Evolutionary conservation across 2,888 invertebrate species (phyloP).

Genomic region (Mesoligia furuncula): DNA sequence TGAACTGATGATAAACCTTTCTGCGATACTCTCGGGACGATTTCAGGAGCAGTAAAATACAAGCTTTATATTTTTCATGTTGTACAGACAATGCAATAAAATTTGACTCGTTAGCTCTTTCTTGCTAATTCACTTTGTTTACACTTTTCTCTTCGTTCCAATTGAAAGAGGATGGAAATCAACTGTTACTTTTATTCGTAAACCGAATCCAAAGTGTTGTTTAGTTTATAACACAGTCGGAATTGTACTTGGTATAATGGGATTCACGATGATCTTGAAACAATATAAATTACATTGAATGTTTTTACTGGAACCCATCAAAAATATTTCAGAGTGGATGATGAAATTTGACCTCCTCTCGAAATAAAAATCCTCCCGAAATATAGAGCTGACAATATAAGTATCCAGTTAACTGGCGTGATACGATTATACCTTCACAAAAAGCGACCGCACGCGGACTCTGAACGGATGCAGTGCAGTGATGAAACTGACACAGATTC

Average conservation of each 20-base stretch:
- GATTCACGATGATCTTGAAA: slow-evolving; percentile 8
- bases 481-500: slow-evolving; percentile 91
- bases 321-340: slow-evolving; percentile 9
- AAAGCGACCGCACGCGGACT: slow-evolving; percentile 79
- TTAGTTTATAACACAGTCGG: not conserved
- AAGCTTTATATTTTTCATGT: slow-evolving; percentile 10
- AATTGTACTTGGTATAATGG: slow-evolving; percentile 4
- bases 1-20: slow-evolving; percentile 3
- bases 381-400: slow-evolving; percentile 61
- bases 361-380: slow-evolving; percentile 41
- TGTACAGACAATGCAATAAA: slow-evolving; percentile 15
- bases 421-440: slow-evolving; percentile 74
- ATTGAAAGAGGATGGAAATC: slow-evolving; percentile 39
- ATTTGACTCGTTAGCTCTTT: slow-evolving; percentile 20
- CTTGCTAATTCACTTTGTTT: slow-evolving; percentile 41
- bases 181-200: slow-evolving; percentile 38
- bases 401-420: slow-evolving; percentile 64
- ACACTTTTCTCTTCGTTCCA: slow-evolving; percentile 40
- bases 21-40: slow-evolving; percentile 14
- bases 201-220: slow-evolving; percentile 21
- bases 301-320: not conserved
- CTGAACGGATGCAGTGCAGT: slow-evolving; percentile 87
- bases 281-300: slow-evolving; percentile 4
- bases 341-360: slow-evolving; percentile 21
- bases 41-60: slow-evolving; percentile 18